Percentiles rank a stretch among this genome's conserved stretches.
phyloP scores from a whole-genome alignment of 2,888 invertebrate genomes.

The Lobophora halterata region DNA sequence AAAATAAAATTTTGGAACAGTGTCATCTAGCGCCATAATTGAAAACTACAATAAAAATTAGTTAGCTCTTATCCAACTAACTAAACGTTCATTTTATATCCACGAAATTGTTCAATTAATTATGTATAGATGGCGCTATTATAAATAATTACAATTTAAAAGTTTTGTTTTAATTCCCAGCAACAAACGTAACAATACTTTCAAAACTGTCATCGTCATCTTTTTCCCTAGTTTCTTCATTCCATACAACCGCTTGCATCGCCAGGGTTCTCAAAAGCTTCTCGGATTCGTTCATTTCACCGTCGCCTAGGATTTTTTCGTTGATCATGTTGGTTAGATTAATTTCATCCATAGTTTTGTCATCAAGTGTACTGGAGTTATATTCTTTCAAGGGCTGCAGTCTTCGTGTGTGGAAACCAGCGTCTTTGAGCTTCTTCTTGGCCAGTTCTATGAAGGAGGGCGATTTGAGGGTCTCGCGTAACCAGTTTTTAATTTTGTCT shows the following conservation, averaged over 20 bases:
- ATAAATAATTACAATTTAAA: conserved; percentile 5
- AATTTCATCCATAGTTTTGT: conserved; percentile 58
- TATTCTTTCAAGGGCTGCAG: conserved; percentile 17
- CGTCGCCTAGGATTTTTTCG: conserved; percentile 56
- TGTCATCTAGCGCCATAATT: no score
- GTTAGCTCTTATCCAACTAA: no score
- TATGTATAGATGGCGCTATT: conserved; percentile 7
- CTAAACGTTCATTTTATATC: no score
- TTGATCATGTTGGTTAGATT: conserved; percentile 64
- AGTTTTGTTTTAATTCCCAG: conserved; percentile 7
- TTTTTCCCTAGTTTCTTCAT: conserved; percentile 24
- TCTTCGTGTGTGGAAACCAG: conserved; percentile 43
- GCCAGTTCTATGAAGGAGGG: conserved; percentile 62
- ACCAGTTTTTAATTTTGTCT: conserved; percentile 68
- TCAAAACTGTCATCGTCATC: conserved; percentile 2
- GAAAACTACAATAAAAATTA: no score
- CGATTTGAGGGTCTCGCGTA: conserved; percentile 62
- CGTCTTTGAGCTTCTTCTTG: conserved; percentile 59
- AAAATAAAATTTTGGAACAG: no score
- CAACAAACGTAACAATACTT: conserved; percentile 12
- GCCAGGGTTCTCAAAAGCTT: conserved; percentile 57
- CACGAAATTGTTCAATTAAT: no score
- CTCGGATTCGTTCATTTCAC: conserved; percentile 53
- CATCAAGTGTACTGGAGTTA: conserved; percentile 44
- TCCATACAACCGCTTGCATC: conserved; percentile 55